Percentiles rank a stretch among this genome's conserved stretches.
These are phyloP conservation scores for Cynoglossus semilaevis DNA, from an alignment of 2,113 vertebrate species.

Conservation along the genomic window DNA sequence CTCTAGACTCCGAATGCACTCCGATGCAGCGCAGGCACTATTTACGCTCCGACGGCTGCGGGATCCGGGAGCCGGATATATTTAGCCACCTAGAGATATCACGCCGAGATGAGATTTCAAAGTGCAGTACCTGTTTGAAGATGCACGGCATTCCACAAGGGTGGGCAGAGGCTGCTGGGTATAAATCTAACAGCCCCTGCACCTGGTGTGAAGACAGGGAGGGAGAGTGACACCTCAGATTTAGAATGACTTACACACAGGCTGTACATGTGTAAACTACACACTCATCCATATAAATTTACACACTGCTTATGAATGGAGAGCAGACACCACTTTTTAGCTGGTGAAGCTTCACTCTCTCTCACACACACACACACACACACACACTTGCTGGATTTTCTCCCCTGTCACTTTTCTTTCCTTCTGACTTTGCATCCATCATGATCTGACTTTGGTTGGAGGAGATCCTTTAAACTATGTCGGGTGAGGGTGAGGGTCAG, in stretches of 20 bases:
- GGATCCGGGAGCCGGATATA: slow-evolving; percentile 68
- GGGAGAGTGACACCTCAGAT: slow-evolving; percentile 64
- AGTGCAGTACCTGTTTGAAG: slow-evolving; percentile 77
- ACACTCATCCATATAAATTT: slow-evolving; percentile 62
- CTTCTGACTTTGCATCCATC: slow-evolving; percentile 62
- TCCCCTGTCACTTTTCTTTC: slow-evolving; percentile 33
- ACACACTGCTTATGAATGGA: slow-evolving; percentile 49
- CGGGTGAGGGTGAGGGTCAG: slow-evolving; percentile 19
- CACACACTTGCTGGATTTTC: slow-evolving; percentile 15
- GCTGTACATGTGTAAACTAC: slow-evolving; percentile 63
- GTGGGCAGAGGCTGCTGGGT: slow-evolving; percentile 61
- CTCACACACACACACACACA: slow-evolving; percentile 5
- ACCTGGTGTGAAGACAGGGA: slow-evolving; percentile 70
- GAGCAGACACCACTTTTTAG: slow-evolving; percentile 33
- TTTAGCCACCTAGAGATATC: slow-evolving; percentile 70
- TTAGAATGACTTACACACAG: slow-evolving; percentile 65
- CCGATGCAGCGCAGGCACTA: slow-evolving; percentile 55
- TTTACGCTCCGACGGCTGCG: slow-evolving; percentile 68
- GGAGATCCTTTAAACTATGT: slow-evolving; percentile 36
- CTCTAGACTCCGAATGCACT: slow-evolving; percentile 58
- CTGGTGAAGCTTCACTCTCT: slow-evolving; percentile 23
- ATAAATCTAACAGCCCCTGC: slow-evolving; percentile 71
- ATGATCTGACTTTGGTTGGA: slow-evolving; percentile 40
- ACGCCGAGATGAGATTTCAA: slow-evolving; percentile 75
- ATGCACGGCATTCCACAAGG: slow-evolving; percentile 75